Conservation (phyloP, 1,140 invertebrate genomes). For the Drosophila asahinai region DNA sequence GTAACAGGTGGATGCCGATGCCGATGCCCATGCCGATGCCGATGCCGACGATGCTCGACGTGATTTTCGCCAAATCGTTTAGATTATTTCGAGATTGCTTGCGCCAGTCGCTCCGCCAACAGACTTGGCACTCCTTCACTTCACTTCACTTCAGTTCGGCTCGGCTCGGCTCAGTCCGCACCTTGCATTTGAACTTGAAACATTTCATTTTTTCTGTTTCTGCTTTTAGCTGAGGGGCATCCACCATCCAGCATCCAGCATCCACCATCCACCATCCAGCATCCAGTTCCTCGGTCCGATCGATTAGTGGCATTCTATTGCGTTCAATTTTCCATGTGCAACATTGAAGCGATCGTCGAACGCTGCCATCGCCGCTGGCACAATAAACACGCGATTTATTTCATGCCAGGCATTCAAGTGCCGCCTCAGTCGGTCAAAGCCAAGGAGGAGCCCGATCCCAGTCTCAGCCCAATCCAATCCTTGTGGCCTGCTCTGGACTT, state of each 20-base stretch:
- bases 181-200: constrained; percentile 84
- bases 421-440: constrained; percentile 77
- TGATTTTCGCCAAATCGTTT: constrained; percentile 83
- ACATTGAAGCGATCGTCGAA: constrained; percentile 70
- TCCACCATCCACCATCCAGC: constrained; percentile 22
- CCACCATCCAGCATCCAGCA: constrained; percentile 10
- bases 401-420: constrained; percentile 82
- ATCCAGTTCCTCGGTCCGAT: constrained; percentile 58
- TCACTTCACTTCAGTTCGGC: constrained; percentile 9
- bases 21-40: constrained; percentile 39
- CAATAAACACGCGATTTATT: constrained; percentile 84
- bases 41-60: constrained; percentile 68
- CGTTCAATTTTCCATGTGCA: constrained; percentile 83
- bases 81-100: constrained; percentile 83
- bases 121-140: constrained; percentile 41
- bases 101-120: constrained; percentile 60
- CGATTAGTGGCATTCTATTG: constrained; percentile 84
- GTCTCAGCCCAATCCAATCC: constrained; percentile 19
- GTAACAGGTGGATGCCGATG: constrained; percentile 79
- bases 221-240: constrained; percentile 62
- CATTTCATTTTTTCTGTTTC: constrained; percentile 70
- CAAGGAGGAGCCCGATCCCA: constrained; percentile 53
- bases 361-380: constrained; percentile 68
- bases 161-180: constrained; percentile 40
- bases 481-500: constrained; percentile 39